These are phyloP conservation scores for Anabacerthia variegaticeps DNA, from an alignment of 2,797 vertebrate genomes.

Conservation along the genomic window DNA sequence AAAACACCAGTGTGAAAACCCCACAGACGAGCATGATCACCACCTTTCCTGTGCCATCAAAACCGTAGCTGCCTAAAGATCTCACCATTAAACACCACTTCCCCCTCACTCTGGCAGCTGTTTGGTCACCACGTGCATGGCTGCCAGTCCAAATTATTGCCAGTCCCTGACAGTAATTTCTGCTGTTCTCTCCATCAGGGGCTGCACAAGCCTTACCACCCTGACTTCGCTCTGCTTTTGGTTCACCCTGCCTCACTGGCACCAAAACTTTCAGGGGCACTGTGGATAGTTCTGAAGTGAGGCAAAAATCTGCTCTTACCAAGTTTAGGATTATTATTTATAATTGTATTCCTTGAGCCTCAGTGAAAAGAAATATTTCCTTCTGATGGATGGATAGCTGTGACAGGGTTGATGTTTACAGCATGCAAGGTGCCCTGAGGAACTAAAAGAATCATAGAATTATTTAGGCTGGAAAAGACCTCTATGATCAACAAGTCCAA, in stretches of 20 bases:
- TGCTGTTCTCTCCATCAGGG: background rate
- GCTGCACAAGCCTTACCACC: background rate
- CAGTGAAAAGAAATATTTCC: background rate
- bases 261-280: background rate
- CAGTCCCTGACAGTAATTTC: background rate
- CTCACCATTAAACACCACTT: background rate
- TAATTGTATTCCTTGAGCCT: background rate
- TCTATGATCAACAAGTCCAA: background rate
- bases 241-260: background rate
- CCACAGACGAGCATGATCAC: accelerated
- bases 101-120: background rate
- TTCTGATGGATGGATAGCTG: background rate
- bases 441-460: background rate
- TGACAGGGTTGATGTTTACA: background rate
- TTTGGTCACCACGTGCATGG: accelerated
- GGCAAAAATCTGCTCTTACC: background rate
- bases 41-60: background rate
- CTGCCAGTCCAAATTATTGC: background rate
- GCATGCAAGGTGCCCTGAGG: background rate
- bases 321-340: background rate
- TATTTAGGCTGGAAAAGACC: background rate
- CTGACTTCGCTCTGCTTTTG: accelerated
- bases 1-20: background rate
- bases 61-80: background rate
- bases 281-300: background rate